Percentiles rank a stretch among this genome's conserved stretches.
Conservation (phyloP, 2,113 vertebrate species). For the Chelonoidis abingdonii region DNA sequence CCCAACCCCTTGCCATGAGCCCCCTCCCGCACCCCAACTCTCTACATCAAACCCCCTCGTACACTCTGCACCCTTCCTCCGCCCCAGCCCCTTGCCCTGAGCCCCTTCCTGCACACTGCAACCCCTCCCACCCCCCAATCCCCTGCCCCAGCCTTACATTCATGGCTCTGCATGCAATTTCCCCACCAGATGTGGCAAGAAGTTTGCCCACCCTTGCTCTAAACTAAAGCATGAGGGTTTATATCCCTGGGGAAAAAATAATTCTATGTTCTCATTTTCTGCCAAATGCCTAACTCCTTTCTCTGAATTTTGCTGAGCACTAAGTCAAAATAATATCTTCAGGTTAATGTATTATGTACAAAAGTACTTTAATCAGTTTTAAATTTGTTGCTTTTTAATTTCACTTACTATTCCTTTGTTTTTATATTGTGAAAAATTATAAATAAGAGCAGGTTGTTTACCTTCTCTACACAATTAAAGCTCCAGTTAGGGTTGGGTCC, state of each 20-base stretch:
- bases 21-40: too few relatives aligned
- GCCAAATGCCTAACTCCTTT: conserved; percentile 5
- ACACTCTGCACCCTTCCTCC: too few relatives aligned
- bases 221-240: conserved; percentile 44
- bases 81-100: too few relatives aligned
- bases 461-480: background rate
- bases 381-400: background rate
- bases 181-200: too few relatives aligned
- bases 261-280: conserved; percentile 48
- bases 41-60: too few relatives aligned
- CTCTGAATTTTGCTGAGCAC: conserved; percentile 46
- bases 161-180: too few relatives aligned
- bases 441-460: background rate
- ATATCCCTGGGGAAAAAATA: conserved; percentile 60
- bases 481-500: background rate
- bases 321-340: background rate
- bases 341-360: background rate
- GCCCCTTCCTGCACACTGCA: too few relatives aligned
- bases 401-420: background rate
- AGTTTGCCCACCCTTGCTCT: too few relatives aligned
- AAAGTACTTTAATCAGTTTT: conserved; percentile 5
- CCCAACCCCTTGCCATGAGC: too few relatives aligned
- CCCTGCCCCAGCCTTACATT: too few relatives aligned
- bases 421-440: rapidly evolving
- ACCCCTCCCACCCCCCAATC: too few relatives aligned